Evolutionary conservation across 2,797 vertebrate genomes (phyloP).

Genomic region (Mergus octosetaceus): DNA sequence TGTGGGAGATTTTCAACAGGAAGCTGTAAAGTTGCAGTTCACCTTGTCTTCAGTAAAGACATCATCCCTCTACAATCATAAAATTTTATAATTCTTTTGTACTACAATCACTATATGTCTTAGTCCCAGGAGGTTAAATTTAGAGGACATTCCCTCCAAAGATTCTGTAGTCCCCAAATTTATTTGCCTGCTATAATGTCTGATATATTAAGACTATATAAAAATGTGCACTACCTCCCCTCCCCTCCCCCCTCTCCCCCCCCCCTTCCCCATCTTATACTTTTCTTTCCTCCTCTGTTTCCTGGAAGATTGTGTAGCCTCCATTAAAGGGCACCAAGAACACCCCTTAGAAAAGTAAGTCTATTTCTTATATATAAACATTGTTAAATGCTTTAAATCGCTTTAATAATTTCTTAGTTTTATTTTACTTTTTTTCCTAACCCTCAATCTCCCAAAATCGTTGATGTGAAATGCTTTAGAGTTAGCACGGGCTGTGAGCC

Average conservation of each 20-base stretch:
- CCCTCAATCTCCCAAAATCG: not conserved
- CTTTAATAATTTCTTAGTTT: not conserved
- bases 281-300: not conserved
- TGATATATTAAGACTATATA: not conserved
- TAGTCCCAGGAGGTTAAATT: not conserved
- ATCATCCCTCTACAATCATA: not conserved
- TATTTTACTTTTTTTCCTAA: not conserved
- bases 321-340: not conserved
- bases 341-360: not conserved
- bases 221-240: not conserved
- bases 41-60: not conserved
- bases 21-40: not conserved
- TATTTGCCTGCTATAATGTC: not conserved
- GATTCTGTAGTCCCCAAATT: not conserved
- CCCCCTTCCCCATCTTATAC: too few species aligned
- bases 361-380: not conserved
- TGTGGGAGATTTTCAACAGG: not conserved
- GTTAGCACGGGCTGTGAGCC: accelerated
- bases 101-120: not conserved
- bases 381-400: accelerated
- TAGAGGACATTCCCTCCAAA: not conserved
- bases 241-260: too few species aligned
- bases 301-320: not conserved
- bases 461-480: not conserved
- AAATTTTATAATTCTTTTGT: not conserved